Evolutionary conservation across 2,888 invertebrate genomes (phyloP), one percentile per base, ranked within the genome.

Genomic region (Lithophane ornitopus): DNA sequence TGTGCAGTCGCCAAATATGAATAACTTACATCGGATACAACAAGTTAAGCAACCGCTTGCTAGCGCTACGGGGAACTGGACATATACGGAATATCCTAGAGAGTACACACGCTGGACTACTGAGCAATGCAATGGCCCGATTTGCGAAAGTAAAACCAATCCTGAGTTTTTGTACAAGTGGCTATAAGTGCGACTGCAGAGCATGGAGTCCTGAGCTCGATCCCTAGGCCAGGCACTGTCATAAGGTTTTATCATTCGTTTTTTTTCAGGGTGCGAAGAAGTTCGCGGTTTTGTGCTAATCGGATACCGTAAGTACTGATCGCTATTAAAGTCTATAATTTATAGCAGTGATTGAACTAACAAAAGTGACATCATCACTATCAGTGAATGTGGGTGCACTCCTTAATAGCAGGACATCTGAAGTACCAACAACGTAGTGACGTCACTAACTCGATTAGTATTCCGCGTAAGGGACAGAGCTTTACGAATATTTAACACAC

Each of bases 371-470:
- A 4, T 19, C 7, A 46, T 26, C 14, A 3, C 41, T 28, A 34
- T 26, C 46, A 34, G 12, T 49, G n/a, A 34, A 4, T 41, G 49
- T 34, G 56, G 22, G 70, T 22, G 19, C 28, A 34, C 63, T 62
- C 39, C 58, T 44, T 46, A 22, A 65, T 28, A 41, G 11, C 44
- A 34, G 34, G 7, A 6, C 6, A 26, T 71, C 65, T 46, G 26
- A 41, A 34, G 39, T 49, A 54, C 70, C 9, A 44, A 76, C 70
- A 68, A 69, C 73, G 49, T 39, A 70, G 70, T 82, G 69, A 74
- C 80, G 76, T 80, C 82, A 82, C 44, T 49, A 19, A 61, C 26
- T n/a, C 19, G n/a, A 71, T 85, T 69, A 63, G 63, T 82, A 85
- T 85, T 70, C 82, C n/a, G 49, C 41, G 61, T 49, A 59, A 44